A percentile compares a stretch with the other conserved stretches of the same genome.
Evolutionary conservation across 2,888 invertebrate species (phyloP).

Genomic region (Rhamnusium bicolor): DNA sequence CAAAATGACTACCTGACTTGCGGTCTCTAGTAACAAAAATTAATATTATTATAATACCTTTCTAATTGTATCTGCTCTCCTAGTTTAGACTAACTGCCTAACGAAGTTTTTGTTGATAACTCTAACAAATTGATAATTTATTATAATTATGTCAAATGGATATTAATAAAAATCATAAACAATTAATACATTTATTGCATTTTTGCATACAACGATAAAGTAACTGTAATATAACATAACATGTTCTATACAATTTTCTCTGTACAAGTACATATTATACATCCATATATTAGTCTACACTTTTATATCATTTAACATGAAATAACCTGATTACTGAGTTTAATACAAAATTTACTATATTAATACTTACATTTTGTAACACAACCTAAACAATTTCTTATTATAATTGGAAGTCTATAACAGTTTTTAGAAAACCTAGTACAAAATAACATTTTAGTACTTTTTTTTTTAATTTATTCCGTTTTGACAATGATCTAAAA

Average conservation of each 20-base stretch:
- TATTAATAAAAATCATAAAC: slow-evolving; percentile 26
- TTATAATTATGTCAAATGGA: neutral
- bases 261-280: slow-evolving; percentile 31
- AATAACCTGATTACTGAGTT: slow-evolving; percentile 13
- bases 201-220: slow-evolving; percentile 59
- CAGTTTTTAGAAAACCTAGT: slow-evolving; percentile 20
- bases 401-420: slow-evolving; percentile 12
- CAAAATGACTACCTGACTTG: too few species aligned
- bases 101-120: too few species aligned
- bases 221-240: slow-evolving; percentile 41
- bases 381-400: neutral
- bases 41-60: too few species aligned
- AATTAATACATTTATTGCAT: slow-evolving; percentile 64
- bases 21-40: too few species aligned
- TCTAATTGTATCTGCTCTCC: too few species aligned
- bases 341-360: slow-evolving; percentile 10
- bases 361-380: neutral
- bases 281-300: slow-evolving; percentile 20
- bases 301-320: slow-evolving; percentile 34
- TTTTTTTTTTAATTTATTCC: slow-evolving; percentile 9
- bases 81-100: too few species aligned
- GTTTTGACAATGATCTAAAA: neutral
- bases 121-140: too few species aligned
- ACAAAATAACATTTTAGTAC: slow-evolving; percentile 13
- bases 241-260: slow-evolving; percentile 27